These are phyloP conservation scores for Pelobates fuscus DNA, from an alignment of 2,113 vertebrate genomes.

Conservation along the genomic window DNA sequence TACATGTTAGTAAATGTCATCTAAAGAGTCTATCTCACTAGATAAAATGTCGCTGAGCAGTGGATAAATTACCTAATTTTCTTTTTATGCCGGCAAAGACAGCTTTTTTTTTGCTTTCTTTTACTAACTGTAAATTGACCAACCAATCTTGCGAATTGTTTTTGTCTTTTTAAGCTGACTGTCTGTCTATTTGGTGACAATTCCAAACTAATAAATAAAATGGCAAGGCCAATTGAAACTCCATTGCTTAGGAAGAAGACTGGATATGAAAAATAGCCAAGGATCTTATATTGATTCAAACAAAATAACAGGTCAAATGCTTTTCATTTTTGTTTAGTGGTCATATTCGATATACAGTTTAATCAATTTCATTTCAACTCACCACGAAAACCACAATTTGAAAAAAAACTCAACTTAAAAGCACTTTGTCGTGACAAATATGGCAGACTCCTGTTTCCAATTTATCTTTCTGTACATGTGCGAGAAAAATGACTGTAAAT, in stretches of 20 bases:
- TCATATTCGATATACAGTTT: background rate
- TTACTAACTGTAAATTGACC: conserved; percentile 39
- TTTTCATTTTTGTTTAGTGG: background rate
- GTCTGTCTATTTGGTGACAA: conserved; percentile 17
- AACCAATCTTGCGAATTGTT: conserved; percentile 24
- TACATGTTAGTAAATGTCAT: conserved; percentile 44
- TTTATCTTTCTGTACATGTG: background rate
- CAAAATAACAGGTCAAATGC: background rate
- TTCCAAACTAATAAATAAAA: conserved; percentile 22
- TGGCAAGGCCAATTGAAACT: background rate
- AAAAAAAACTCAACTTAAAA: background rate
- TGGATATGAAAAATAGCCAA: no score
- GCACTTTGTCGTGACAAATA: background rate
- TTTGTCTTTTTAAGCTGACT: conserved; percentile 30
- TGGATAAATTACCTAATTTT: conserved; percentile 44
- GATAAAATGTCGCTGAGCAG: conserved; percentile 37
- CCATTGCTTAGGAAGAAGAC: background rate
- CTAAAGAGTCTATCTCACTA: conserved; percentile 6
- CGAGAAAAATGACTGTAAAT: no score
- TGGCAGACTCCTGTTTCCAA: no score
- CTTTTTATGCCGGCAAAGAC: conserved; percentile 34
- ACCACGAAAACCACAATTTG: background rate
- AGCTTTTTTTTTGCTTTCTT: conserved; percentile 22
- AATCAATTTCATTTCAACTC: background rate
- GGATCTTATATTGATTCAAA: no score